Base-by-base conservation (phyloP, 37 sponge, comb jelly and placozoan genomes). In the Cladorhizidae sp. region DNA sequence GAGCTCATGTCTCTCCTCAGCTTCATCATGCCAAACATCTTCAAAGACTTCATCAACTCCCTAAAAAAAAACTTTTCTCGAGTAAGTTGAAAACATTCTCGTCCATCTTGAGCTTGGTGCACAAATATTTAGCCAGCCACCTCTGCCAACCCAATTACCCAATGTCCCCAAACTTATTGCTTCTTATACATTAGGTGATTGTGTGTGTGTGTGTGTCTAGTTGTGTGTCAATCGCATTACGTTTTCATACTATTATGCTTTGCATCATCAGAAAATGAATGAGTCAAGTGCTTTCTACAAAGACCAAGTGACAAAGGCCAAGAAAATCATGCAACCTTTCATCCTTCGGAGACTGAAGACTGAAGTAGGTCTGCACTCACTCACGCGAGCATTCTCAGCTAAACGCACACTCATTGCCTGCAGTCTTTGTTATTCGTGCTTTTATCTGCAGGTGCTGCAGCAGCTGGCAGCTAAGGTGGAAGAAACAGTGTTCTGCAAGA, bases 1-100 rank as follows among this genome's bases (percentile, higher is more conserved):
- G 88, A 87, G 76, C 81, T 86, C 57, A 77, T 87, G 52, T 87
- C 88, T 45, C 78, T 87, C 42, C 83, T 87, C 71, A 80, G 77
- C 29, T 87, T 87, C 50, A 67, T 79, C 22, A 87, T 87, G 83
- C 88, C 88, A 0, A 72, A 71, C 22, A 71, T 86, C 23, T 87
- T 87, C 54, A 31, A 40, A 11, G 33, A 38, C 43, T 64, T 43
- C 54, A 26, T 61, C 21, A 70, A 67, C 26, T 63, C 35, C 15
- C 52, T 87, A 31, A 69, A 64, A 39, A 86, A 78, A 67, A 64
- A 69, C 31, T 86, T 86, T 80, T 86, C 86, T 21, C 78, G 77
- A 78, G 73, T 63, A 51, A 84, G 61, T 36, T 55, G 59, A 42
- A 73, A n/a, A n/a, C n/a, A n/a, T n/a, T n/a, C n/a, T n/a, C n/a